phyloP scores from a whole-genome alignment of 2,113 vertebrate species.

The Recurvirostra avosetta region DNA sequence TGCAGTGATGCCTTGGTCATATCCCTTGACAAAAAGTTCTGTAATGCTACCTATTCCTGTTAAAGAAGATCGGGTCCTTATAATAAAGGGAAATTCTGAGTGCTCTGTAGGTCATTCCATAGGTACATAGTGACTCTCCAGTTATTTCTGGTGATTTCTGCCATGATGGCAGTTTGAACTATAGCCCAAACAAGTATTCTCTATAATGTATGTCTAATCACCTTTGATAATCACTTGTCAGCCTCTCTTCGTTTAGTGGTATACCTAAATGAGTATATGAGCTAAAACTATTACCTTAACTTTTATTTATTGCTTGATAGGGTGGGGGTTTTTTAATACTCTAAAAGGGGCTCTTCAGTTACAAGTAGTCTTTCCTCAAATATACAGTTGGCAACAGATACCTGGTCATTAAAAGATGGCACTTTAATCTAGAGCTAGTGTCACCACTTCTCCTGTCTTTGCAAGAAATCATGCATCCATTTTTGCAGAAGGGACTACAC shows the following conservation, averaged over 20 bases:
- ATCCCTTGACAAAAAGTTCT: neutral
- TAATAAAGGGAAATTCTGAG: neutral
- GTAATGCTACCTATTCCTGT: neutral
- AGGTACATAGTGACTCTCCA: slow-evolving; percentile 3
- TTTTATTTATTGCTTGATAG: neutral
- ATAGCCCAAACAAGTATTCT: neutral
- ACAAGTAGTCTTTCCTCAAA: neutral
- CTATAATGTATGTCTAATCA: neutral
- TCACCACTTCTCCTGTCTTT: neutral
- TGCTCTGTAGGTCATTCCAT: neutral
- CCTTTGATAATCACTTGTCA: neutral
- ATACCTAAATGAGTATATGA: neutral
- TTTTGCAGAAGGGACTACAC: neutral
- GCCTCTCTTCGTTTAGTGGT: neutral
- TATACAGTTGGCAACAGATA: neutral
- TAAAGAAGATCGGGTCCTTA: neutral
- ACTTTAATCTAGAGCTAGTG: neutral
- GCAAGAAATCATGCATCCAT: neutral
- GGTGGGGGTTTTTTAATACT: neutral
- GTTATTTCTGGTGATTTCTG: neutral
- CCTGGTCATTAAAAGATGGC: neutral
- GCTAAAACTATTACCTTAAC: neutral
- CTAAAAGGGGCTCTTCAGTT: neutral
- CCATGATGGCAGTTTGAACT: neutral
- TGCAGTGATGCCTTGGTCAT: neutral